Evolutionary conservation across 35 echinoderm and acorn worm species (phyloP).

Genomic region (Heliocidaris erythrogramma): DNA sequence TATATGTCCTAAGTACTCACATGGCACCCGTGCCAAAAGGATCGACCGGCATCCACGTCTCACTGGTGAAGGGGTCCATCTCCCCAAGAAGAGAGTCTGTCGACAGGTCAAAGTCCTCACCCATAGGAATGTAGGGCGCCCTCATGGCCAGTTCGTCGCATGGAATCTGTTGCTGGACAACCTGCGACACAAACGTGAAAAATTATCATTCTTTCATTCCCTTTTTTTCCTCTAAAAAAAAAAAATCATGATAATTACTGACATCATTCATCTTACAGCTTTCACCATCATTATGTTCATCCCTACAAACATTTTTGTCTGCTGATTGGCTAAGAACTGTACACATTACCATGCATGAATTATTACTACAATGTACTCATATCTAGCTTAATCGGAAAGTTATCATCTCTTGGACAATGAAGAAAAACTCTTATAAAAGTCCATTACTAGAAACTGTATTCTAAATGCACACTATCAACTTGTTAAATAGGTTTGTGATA

Average conservation of each 20-base stretch:
- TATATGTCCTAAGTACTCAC: conserved; percentile 23
- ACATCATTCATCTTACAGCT: not conserved
- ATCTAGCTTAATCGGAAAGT: too few relatives aligned
- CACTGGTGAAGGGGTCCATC: conserved; percentile 25
- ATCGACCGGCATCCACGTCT: conserved; percentile 66
- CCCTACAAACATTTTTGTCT: too few relatives aligned
- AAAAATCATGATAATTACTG: not conserved
- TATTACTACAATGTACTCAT: too few relatives aligned
- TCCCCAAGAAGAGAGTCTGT: conserved; percentile 51
- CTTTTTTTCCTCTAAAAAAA: too few relatives aligned
- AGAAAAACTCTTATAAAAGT: too few relatives aligned
- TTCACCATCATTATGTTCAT: not conserved
- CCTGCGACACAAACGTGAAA: not conserved
- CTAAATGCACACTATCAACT: too few relatives aligned
- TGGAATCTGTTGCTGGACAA: not conserved
- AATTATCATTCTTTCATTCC: not conserved
- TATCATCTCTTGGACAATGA: too few relatives aligned
- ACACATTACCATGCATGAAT: not conserved
- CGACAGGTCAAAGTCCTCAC: conserved; percentile 79
- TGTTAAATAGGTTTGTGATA: too few relatives aligned
- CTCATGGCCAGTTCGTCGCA: conserved; percentile 55
- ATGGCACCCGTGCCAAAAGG: conserved; percentile 53
- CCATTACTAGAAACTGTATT: too few relatives aligned
- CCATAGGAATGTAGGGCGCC: conserved; percentile 83
- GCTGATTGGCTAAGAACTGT: not conserved